Percentiles rank a stretch among this genome's conserved stretches.
These are phyloP conservation scores for Colletes collaris DNA, from an alignment of 2,888 invertebrate species.

Conservation along the genomic window DNA sequence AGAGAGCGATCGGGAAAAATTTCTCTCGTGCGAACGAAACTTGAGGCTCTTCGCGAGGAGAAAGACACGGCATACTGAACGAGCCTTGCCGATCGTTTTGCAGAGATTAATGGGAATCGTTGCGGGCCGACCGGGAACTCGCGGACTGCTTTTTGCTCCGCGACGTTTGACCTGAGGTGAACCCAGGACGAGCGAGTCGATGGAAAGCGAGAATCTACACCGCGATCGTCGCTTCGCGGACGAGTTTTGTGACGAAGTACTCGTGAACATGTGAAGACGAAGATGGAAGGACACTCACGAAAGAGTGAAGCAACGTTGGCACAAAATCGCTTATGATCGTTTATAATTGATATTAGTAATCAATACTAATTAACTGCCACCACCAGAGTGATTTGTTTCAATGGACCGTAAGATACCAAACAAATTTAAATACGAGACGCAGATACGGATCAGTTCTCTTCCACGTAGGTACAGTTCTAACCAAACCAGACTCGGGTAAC, in stretches of 20 bases:
- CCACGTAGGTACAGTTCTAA: background rate
- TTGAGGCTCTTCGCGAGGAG: conserved; percentile 10
- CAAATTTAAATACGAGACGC: conserved; percentile 20
- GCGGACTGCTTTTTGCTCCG: conserved; percentile 37
- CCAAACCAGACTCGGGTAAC: conserved; percentile 13
- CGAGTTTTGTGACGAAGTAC: conserved; percentile 5
- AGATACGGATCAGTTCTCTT: conserved; percentile 29
- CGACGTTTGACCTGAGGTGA: conserved; percentile 48
- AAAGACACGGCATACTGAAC: conserved; percentile 31
- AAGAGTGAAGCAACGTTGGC: background rate
- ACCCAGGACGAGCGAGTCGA: conserved; percentile 24
- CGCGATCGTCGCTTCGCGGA: conserved; percentile 15
- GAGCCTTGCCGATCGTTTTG: conserved; percentile 46
- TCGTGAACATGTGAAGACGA: conserved; percentile 13
- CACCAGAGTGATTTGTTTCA: background rate
- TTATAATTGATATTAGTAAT: background rate
- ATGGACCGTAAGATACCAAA: conserved; percentile 30
- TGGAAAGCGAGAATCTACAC: conserved; percentile 52
- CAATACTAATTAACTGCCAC: background rate
- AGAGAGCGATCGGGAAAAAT: conserved; percentile 7
- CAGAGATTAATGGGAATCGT: conserved; percentile 58
- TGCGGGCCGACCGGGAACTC: conserved; percentile 41
- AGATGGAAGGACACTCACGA: background rate
- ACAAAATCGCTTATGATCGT: background rate
- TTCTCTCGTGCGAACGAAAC: conserved; percentile 30